A percentile compares a stretch with the other conserved stretches of the same genome.
phyloP scores from a whole-genome alignment of 2,113 vertebrate genomes.

The Conger conger region DNA sequence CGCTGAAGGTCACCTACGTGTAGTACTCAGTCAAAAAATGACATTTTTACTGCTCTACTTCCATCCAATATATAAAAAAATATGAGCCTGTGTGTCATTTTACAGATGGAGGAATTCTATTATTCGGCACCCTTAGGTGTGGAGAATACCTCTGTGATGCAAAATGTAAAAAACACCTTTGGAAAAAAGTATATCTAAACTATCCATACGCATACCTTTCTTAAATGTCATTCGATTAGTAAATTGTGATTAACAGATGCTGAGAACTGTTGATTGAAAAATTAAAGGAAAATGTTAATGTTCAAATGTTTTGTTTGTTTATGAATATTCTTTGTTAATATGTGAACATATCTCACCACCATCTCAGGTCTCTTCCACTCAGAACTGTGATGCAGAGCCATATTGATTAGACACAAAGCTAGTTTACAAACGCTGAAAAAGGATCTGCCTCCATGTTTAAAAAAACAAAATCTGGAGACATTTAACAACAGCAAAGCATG shows the following conservation, averaged over 20 bases:
- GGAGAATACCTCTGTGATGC: neutral
- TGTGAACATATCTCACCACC: neutral
- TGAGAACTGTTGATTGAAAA: neutral
- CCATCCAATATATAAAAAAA: neutral
- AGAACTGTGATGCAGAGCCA: neutral
- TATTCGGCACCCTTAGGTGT: neutral
- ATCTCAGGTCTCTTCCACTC: neutral
- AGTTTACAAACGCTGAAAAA: neutral
- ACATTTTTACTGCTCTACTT: neutral
- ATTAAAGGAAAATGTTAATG: neutral
- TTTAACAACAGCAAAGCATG: constrained; percentile 5
- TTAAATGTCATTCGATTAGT: neutral
- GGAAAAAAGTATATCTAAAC: neutral
- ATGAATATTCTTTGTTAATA: neutral
- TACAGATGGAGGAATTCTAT: neutral
- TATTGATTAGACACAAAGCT: neutral
- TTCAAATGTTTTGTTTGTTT: neutral
- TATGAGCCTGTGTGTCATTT: neutral
- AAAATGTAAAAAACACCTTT: neutral
- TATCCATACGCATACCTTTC: neutral
- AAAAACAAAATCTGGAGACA: neutral
- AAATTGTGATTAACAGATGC: neutral
- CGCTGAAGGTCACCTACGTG: constrained; percentile 5
- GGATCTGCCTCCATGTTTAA: neutral
- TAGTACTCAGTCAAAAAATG: neutral